Evolutionary conservation across 2,888 invertebrate genomes (phyloP).

Genomic region (Rhimphoctona megacephalus): DNA sequence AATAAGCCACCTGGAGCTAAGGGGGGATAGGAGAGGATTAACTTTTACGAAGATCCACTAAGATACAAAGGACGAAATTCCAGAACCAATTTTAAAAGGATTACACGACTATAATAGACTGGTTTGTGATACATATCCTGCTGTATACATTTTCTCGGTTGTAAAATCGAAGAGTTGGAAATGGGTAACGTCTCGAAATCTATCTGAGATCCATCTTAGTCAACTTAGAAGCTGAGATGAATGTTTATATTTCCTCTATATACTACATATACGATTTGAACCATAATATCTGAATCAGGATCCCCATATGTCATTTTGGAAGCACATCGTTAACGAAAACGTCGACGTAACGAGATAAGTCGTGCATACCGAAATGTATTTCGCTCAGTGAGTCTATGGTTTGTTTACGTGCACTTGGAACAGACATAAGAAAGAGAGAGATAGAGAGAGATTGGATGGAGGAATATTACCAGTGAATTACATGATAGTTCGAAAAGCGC

Average conservation of each 20-base stretch:
- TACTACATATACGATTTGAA: neutral
- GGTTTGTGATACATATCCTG: constrained; percentile 13
- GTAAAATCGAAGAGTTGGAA: neutral
- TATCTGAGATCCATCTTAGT: neutral
- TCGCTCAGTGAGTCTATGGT: neutral
- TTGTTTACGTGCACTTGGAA: neutral
- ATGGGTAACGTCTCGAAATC: neutral
- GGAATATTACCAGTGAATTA: constrained; percentile 7
- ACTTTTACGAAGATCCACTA: neutral
- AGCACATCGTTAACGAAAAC: neutral
- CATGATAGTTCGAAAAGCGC: neutral
- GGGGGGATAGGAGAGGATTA: neutral
- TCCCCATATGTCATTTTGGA: too few relatives aligned
- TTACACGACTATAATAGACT: constrained; percentile 24
- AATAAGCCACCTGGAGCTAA: neutral
- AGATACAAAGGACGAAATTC: constrained; percentile 23
- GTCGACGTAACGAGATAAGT: neutral
- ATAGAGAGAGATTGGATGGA: neutral
- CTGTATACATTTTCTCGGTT: neutral
- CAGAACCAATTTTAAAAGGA: constrained; percentile 48
- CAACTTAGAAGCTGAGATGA: neutral
- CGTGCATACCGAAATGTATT: neutral
- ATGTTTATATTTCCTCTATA: neutral
- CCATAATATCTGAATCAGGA: neutral
- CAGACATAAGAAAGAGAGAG: neutral